Evolutionary conservation across 2,113 vertebrate species (phyloP).

Genomic region (Xyrauchen texanus): DNA sequence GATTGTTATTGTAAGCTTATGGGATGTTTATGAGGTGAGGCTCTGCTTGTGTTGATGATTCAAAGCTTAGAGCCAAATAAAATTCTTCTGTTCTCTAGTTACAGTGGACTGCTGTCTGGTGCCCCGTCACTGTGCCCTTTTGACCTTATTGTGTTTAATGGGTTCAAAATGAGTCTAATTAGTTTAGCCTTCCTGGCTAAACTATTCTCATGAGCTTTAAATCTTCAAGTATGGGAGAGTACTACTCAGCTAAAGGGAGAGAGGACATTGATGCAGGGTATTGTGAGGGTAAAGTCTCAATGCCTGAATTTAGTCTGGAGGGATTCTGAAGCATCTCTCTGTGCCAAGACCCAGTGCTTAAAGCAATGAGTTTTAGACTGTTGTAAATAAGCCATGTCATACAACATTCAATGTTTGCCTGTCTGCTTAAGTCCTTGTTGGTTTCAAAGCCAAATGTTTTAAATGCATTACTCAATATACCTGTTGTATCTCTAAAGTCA

Average conservation of each 20-base stretch:
- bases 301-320: conserved; percentile 1
- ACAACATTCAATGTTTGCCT: background rate
- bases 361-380: no score
- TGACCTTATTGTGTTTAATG: conserved; percentile 43
- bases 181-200: conserved; percentile 43
- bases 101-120: conserved; percentile 8
- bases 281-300: conserved; percentile 13
- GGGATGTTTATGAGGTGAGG: conserved; percentile 30
- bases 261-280: conserved; percentile 16
- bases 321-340: background rate
- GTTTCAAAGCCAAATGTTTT: background rate
- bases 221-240: conserved; percentile 24
- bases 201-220: conserved; percentile 29
- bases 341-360: background rate
- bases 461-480: no score
- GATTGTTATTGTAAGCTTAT: conserved; percentile 22
- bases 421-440: background rate
- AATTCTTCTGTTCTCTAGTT: conserved; percentile 33
- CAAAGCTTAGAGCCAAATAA: conserved; percentile 43
- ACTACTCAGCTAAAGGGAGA: conserved; percentile 4
- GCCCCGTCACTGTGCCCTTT: conserved; percentile 23
- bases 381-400: no score
- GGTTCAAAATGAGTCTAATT: conserved; percentile 46
- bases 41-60: conserved; percentile 39
- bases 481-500: no score